Evolutionary conservation across 2,888 invertebrate genomes (phyloP).

Genomic region (Tenthredo amoena): DNA sequence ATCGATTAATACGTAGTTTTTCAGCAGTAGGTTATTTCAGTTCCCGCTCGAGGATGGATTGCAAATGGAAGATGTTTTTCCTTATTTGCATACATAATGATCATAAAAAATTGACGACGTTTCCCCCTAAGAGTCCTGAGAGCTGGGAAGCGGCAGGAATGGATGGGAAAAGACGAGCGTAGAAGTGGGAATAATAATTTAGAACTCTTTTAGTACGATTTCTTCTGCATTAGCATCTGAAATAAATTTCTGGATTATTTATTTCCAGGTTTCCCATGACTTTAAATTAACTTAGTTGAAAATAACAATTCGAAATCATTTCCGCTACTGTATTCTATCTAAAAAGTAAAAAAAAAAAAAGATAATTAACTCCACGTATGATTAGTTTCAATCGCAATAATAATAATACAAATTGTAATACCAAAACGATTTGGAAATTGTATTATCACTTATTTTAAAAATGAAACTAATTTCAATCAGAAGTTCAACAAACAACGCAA

Average conservation of each 20-base stretch:
- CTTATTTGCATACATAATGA: conserved; percentile 64
- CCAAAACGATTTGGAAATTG: not conserved
- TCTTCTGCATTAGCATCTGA: not conserved
- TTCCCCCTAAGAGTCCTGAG: conserved; percentile 44
- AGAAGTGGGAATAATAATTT: conserved; percentile 57
- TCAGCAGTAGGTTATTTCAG: not conserved
- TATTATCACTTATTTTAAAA: not conserved
- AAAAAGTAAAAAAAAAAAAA: not conserved
- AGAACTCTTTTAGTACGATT: conserved; percentile 50
- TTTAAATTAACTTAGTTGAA: not conserved
- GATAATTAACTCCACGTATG: not conserved
- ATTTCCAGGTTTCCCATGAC: not conserved
- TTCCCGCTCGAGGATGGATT: conserved; percentile 37
- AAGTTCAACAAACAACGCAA: not conserved
- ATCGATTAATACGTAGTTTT: conserved; percentile 23
- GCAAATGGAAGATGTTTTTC: conserved; percentile 53
- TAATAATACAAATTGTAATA: not conserved
- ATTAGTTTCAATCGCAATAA: not conserved
- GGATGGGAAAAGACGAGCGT: conserved; percentile 20
- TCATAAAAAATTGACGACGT: conserved; percentile 64
- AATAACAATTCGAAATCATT: not conserved
- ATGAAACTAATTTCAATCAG: not conserved
- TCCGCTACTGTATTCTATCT: not conserved
- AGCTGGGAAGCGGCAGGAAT: conserved; percentile 52
- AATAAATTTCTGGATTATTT: not conserved